Conservation (phyloP, 2,888 invertebrate genomes). For the Sussaba pulchella region DNA sequence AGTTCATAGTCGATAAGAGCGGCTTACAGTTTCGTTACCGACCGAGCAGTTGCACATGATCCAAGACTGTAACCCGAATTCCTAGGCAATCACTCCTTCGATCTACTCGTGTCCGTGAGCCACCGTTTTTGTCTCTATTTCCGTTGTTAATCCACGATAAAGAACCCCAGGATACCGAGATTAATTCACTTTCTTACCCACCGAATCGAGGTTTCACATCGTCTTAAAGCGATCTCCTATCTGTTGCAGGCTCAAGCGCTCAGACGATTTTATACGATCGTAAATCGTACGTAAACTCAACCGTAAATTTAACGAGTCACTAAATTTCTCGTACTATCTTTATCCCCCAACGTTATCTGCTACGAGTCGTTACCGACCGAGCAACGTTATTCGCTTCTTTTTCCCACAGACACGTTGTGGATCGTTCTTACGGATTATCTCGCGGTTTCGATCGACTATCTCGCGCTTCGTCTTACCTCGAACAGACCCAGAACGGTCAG, state of each 20-base stretch:
- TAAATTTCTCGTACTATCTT: background rate
- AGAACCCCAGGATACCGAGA: too few species aligned
- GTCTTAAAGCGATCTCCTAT: background rate
- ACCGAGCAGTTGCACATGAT: too few species aligned
- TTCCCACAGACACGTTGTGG: background rate
- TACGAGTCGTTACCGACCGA: background rate
- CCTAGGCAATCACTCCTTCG: too few species aligned
- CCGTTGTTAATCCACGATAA: too few species aligned
- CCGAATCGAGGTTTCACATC: background rate
- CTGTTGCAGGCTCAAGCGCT: background rate
- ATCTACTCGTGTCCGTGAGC: too few species aligned
- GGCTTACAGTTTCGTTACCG: too few species aligned
- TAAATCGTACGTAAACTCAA: too few species aligned
- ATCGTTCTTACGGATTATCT: background rate
- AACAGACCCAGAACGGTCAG: conserved; percentile 40
- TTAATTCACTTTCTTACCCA: too few species aligned
- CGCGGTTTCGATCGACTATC: background rate
- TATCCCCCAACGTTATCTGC: background rate
- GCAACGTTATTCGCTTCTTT: background rate
- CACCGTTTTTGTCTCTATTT: too few species aligned
- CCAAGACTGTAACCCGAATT: too few species aligned
- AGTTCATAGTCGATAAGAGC: too few species aligned
- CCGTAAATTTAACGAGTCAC: background rate
- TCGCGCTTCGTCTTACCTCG: conserved; percentile 42
- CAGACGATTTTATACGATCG: background rate